Evolutionary conservation across 2,888 invertebrate species (phyloP).

Genomic region (Mechanitis mazaeus): DNA sequence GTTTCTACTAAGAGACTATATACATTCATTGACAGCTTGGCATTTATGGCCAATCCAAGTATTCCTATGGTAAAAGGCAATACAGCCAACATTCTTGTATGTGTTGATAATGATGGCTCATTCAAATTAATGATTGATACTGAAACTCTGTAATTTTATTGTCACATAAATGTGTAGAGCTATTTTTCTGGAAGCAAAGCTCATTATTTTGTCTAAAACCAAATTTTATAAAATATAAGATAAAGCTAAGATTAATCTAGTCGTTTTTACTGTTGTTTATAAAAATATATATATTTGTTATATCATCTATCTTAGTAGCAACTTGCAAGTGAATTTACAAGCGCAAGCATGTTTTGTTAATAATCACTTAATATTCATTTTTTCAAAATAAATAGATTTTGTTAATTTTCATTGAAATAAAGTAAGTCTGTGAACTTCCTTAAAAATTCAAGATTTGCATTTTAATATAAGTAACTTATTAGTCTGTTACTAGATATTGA

Average conservation of each 20-base stretch:
- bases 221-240: not conserved
- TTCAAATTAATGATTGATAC: constrained; percentile 51
- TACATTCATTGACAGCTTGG: constrained; percentile 66
- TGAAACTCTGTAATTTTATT: constrained; percentile 28
- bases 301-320: not conserved
- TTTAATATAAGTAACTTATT: not conserved
- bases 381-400: not conserved
- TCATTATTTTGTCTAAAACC: not conserved
- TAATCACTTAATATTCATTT: not conserved
- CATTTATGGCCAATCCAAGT: constrained; percentile 60
- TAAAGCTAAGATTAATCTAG: constrained; percentile 2
- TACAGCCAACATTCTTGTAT: constrained; percentile 45
- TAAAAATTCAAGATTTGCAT: not conserved
- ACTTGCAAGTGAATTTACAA: not conserved
- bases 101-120: constrained; percentile 50
- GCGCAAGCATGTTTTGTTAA: not conserved
- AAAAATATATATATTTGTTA: not conserved
- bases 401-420: not conserved
- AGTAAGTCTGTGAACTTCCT: not conserved
- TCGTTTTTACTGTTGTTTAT: not conserved
- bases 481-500: not conserved
- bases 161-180: constrained; percentile 1
- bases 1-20: constrained; percentile 62
- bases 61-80: constrained; percentile 43
- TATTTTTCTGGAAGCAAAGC: too few species aligned